Conservation (phyloP, 2,797 vertebrate species). For the Etheostoma perlongum region DNA sequence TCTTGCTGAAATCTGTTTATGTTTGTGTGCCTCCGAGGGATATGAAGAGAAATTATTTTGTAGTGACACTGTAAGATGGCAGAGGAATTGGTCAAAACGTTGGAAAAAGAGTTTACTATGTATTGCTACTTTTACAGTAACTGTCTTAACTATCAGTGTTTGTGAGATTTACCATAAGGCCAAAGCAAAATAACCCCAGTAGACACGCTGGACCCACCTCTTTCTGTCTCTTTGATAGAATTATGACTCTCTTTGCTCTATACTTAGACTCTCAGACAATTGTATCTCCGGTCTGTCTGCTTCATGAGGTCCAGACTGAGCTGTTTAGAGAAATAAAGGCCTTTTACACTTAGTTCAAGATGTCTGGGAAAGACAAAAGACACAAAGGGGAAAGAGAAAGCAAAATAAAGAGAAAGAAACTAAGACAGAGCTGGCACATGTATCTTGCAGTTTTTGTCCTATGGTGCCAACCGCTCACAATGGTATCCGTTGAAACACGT, state of each 20-base stretch:
- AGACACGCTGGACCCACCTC: constrained; percentile 31
- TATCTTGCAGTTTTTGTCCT: constrained; percentile 26
- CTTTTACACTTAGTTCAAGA: constrained; percentile 35
- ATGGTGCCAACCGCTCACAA: constrained; percentile 45
- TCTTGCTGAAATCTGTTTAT: constrained; percentile 5
- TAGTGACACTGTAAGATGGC: not conserved
- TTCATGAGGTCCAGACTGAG: constrained; percentile 45
- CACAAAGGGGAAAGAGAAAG: constrained; percentile 1
- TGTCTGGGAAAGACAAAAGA: constrained; percentile 38
- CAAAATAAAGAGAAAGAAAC: constrained; percentile 15
- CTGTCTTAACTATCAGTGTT: not conserved
- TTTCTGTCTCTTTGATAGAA: constrained; percentile 33
- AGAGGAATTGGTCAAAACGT: not conserved
- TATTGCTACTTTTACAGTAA: not conserved
- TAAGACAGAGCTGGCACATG: constrained; percentile 21
- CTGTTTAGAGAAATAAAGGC: constrained; percentile 40
- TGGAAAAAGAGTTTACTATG: constrained; percentile 3
- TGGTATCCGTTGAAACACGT: constrained; percentile 56
- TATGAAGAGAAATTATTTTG: not conserved
- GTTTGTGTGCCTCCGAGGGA: constrained; percentile 5
- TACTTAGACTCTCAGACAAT: constrained; percentile 39
- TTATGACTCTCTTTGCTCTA: constrained; percentile 35
- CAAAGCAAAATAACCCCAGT: constrained; percentile 11
- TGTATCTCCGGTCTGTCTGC: constrained; percentile 31
- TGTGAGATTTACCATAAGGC: constrained; percentile 13